These are phyloP conservation scores for Loxodonta africana DNA, from an alignment of 2,113 vertebrate genomes.

Conservation along the genomic window DNA sequence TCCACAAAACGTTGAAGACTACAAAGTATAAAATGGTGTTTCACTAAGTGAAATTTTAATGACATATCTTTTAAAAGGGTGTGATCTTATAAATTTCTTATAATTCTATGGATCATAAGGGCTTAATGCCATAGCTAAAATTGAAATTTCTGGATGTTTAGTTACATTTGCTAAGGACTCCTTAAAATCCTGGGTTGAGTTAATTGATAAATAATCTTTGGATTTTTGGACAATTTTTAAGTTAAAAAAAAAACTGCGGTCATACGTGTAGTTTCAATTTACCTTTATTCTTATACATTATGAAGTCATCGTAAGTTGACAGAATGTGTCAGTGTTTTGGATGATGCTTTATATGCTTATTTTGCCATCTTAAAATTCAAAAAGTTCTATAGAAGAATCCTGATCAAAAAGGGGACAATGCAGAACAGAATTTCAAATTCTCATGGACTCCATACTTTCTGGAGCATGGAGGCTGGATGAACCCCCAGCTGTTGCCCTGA, in stretches of 20 bases:
- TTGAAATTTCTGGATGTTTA: neutral
- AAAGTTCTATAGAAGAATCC: neutral
- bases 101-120: neutral
- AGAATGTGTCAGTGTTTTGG: neutral
- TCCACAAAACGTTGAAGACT: neutral
- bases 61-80: neutral
- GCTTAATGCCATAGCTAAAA: neutral
- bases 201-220: neutral
- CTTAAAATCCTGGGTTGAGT: neutral
- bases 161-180: neutral
- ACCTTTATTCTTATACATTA: neutral
- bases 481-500: too few relatives aligned
- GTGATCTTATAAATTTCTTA: neutral
- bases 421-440: neutral
- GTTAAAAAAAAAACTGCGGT: neutral
- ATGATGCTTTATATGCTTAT: neutral
- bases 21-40: neutral
- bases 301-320: neutral
- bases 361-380: neutral
- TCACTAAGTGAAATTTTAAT: neutral
- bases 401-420: neutral
- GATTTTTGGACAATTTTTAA: neutral
- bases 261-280: slow-evolving; percentile 12
- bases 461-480: too few relatives aligned
- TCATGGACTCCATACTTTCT: neutral